Evolutionary conservation across 2,797 vertebrate genomes (phyloP).

Genomic region (Pelodytes ibericus): DNA sequence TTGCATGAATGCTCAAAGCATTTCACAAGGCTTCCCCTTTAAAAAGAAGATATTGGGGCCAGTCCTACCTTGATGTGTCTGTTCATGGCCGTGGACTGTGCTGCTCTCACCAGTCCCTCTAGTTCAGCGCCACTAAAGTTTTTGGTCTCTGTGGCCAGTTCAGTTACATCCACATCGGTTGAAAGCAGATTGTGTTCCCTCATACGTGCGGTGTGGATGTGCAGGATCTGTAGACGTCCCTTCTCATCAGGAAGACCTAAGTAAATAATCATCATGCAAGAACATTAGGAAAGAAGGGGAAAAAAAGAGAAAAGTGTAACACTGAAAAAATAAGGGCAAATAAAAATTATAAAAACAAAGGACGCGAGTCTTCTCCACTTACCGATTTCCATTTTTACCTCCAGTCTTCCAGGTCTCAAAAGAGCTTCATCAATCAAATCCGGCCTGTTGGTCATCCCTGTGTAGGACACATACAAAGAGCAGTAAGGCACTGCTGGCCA

Average conservation of each 20-base stretch:
- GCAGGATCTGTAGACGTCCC: constrained; percentile 88
- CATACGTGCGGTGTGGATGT: constrained; percentile 93
- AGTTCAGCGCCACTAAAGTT: constrained; percentile 95
- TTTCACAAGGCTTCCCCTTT: too few species aligned
- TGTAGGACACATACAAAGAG: constrained; percentile 50
- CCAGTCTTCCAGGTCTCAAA: constrained; percentile 90
- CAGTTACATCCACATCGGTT: constrained; percentile 80
- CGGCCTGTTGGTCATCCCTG: constrained; percentile 97
- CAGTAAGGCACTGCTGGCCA: not conserved
- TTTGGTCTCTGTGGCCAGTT: constrained; percentile 89
- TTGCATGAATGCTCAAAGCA: too few species aligned
- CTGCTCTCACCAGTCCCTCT: constrained; percentile 91
- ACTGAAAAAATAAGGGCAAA: not conserved
- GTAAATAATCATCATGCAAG: not conserved
- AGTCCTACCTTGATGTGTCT: constrained; percentile 91
- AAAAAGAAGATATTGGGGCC: not conserved
- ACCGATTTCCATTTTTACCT: constrained; percentile 99
- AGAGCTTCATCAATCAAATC: constrained; percentile 96
- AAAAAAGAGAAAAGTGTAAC: not conserved
- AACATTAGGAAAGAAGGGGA: not conserved
- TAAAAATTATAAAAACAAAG: too few species aligned
- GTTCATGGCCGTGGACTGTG: constrained; percentile 96
- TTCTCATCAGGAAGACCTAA: constrained; percentile 91
- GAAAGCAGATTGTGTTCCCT: constrained; percentile 80
- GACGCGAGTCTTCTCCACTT: constrained; percentile 58